Base-by-base conservation (phyloP, 2,113 vertebrate species). In the Gopherus evgoodei region DNA sequence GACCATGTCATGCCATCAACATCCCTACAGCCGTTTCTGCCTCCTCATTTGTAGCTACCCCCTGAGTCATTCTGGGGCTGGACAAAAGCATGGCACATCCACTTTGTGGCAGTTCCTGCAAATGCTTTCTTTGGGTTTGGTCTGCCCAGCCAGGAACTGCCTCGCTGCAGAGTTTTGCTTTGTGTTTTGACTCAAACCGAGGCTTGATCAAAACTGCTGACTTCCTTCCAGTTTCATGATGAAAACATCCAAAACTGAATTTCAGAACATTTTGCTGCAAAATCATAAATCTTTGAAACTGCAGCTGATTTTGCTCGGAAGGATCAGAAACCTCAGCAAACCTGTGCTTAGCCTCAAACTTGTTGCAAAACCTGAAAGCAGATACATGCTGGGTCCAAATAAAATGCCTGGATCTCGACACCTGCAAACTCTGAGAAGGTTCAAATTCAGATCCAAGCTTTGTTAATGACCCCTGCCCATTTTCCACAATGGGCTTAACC, bases 21-120 rank as follows among this genome's bases (percentile, higher is more conserved):
- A 95, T 96, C 86, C 94, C 95, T 94, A 87, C 92, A 93, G 88
- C 84, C 82, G 90, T 91, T 96, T 95, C n/a, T 82, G 89, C 91
- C 89, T 94, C 84, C 91, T 96, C 96, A 97, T 97, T 97, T 97
- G 96, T 90, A 94, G 85, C 91, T 69, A 44, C 53, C 76, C 81
- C 86, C 56, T 96, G 91, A 93, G 90, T 83, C 94, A 91, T 87
- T 59, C 62, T 96, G 96, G 91, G 95, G 93, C 96, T 96, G 83
- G 84, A 3, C 81, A 82, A 1, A 6, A 6, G 50, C 6, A 90
- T 35, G 96, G 85, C 80, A 79, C 92, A 97, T 90, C 91, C 94
- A 96, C 16, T 0, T 93, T 96, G 96, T 89, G 86, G 88, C 83
- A 88, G 93, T 96, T 95, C 82, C 86, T 81, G 95, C 95, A 91